These are phyloP conservation scores for Unio pictorum DNA, from an alignment of 2,888 invertebrate species.

Conservation along the genomic window DNA sequence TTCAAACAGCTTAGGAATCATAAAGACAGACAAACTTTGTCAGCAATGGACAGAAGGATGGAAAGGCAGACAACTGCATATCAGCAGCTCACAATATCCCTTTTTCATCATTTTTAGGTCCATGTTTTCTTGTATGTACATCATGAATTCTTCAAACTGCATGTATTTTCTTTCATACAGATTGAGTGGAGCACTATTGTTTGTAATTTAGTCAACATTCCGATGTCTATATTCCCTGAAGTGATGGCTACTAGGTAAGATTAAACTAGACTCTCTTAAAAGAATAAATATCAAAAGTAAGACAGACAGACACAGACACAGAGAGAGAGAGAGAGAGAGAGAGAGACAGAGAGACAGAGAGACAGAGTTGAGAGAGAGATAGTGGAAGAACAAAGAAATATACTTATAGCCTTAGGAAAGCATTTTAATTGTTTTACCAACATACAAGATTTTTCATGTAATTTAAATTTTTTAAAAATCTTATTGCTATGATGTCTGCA, in stretches of 20 bases:
- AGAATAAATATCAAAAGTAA: not conserved
- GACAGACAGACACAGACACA: not conserved
- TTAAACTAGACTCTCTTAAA: not conserved
- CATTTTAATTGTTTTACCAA: no score
- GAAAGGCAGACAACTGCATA: no score
- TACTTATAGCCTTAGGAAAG: not conserved
- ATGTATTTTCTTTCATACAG: slow-evolving; percentile 37
- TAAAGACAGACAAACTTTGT: no score
- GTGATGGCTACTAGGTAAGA: slow-evolving; percentile 81
- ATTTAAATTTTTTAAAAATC: no score
- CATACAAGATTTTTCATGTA: no score
- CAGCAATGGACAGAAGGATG: no score
- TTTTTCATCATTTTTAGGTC: no score
- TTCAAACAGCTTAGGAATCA: no score
- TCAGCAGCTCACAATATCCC: no score
- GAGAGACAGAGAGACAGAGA: not conserved
- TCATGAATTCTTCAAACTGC: not conserved
- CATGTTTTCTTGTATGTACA: not conserved
- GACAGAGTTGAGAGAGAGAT: not conserved
- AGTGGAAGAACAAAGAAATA: not conserved
- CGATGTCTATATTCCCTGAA: slow-evolving; percentile 82
- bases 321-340: not conserved
- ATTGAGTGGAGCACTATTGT: slow-evolving; percentile 87
- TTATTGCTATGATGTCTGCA: no score
- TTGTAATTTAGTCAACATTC: slow-evolving; percentile 81